A percentile compares a stretch with the other conserved stretches of the same genome.
Evolutionary conservation across 2,113 vertebrate genomes (phyloP).

Genomic region (Eublepharis macularius): DNA sequence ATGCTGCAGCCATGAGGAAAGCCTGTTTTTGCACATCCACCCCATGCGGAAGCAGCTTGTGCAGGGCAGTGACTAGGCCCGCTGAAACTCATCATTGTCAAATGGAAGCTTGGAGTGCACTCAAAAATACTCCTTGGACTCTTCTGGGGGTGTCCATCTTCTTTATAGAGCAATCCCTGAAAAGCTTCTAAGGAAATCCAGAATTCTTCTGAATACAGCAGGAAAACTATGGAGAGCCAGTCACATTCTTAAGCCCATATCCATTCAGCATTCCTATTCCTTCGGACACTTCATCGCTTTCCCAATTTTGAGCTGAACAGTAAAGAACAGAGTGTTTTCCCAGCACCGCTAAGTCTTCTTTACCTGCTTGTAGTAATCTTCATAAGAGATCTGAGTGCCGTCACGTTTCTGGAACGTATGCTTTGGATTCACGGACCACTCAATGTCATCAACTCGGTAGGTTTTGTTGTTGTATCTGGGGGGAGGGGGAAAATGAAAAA

Average conservation of each 20-base stretch:
- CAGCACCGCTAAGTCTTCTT: background rate
- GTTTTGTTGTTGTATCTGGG: conserved; percentile 75
- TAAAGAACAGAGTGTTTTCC: background rate
- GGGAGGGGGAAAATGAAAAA: background rate
- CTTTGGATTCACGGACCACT: conserved; percentile 67
- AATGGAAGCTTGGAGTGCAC: too few relatives aligned
- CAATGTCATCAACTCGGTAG: conserved; percentile 71
- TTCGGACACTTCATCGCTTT: background rate
- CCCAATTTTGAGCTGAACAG: background rate
- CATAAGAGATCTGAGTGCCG: conserved; percentile 60
- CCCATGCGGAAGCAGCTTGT: too few relatives aligned
- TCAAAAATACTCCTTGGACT: too few relatives aligned
- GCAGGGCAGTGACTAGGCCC: too few relatives aligned
- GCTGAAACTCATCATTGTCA: too few relatives aligned
- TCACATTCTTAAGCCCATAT: background rate
- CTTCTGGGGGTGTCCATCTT: too few relatives aligned
- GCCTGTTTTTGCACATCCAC: too few relatives aligned
- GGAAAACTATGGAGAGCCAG: background rate
- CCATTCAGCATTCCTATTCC: background rate
- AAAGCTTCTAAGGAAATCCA: too few relatives aligned
- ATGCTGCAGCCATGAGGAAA: too few relatives aligned
- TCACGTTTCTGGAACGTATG: conserved; percentile 65
- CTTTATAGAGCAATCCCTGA: too few relatives aligned
- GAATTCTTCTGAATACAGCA: too few relatives aligned
- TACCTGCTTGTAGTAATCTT: conserved; percentile 75